Evolutionary conservation across 1,140 invertebrate species (phyloP).

Genomic region (Rhopalosiphum padi): DNA sequence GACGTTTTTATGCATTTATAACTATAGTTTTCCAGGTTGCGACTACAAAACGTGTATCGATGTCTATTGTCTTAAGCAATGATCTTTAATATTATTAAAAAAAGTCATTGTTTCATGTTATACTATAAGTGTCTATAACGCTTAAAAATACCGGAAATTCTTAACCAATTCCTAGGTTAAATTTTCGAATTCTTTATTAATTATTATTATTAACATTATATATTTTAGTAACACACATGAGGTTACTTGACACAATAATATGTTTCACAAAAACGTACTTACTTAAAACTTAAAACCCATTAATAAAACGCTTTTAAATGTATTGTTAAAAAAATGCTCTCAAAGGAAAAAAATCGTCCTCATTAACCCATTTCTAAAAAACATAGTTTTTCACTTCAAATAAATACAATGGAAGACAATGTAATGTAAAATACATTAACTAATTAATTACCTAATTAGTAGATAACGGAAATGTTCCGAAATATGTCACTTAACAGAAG

Average conservation of each 20-base stretch:
- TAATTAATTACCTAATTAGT: neutral
- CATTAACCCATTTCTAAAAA: neutral
- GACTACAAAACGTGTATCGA: neutral
- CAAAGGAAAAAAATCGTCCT: neutral
- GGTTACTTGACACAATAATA: neutral
- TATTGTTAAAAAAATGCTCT: neutral
- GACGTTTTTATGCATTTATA: neutral
- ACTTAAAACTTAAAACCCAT: neutral
- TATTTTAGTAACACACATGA: neutral
- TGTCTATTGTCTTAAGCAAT: conserved; percentile 21
- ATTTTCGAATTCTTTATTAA: neutral
- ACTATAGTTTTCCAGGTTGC: conserved; percentile 5
- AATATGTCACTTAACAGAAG: neutral
- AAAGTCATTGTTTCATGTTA: neutral
- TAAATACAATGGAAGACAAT: neutral
- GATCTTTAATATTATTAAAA: neutral
- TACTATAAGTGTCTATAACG: neutral
- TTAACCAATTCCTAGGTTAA: neutral
- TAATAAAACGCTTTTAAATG: neutral
- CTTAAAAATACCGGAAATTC: neutral
- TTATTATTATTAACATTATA: neutral
- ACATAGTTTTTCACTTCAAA: neutral
- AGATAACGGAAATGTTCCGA: neutral
- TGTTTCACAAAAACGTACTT: neutral
- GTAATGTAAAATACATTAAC: neutral